Base-by-base conservation (phyloP, 2,888 invertebrate species). In the Isotomurus palustris region DNA sequence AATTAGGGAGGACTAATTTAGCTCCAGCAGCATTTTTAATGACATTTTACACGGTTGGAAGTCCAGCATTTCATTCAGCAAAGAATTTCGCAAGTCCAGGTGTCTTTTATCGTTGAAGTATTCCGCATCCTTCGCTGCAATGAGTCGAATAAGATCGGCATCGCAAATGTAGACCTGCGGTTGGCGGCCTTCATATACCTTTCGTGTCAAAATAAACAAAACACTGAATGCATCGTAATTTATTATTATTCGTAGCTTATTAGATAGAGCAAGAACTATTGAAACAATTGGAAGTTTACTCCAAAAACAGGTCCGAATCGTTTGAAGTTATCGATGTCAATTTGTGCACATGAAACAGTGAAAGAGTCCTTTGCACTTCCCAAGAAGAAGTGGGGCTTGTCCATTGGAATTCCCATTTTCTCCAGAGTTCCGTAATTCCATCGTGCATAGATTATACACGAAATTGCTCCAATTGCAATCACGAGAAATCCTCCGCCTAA, bases 301-400 rank as follows among this genome's bases (percentile, higher is more conserved):
- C 68, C 70, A 53, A 53, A 70, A 27, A 68, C 48, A n/a, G 53
- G 36, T 0, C 70, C 70, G 40, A 62, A 58, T 45, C 56, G 36
- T 19, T 67, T 51, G 41, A 61, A 61, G 48, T 60, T 47, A 54
- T 58, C 36, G 14, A 64, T 58, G 45, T 70, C 70, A 3, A 56
- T 49, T 2, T 56, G 21, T 3, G 53, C 60, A 10, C 55, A 59
- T 19, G 53, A 25, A 41, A 40, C 55, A 29, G 21, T 19, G 32
- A 62, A 62, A 1, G 64, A 10, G 40, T 66, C 50, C 6, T 56
- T 56, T 3, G 56, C 38, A 17, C 60, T 66, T 8, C 70, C 70
- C 1, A 64, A 32, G 0, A 70, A 27, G 2, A 66, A 53, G 43
- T 63, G 61, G 8, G 60, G 56, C 4, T 64, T 60, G 6, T 53